Percentiles rank a stretch among this genome's conserved stretches.
Evolutionary conservation across 2,113 vertebrate genomes (phyloP).

Genomic region (Podarcis muralis): DNA sequence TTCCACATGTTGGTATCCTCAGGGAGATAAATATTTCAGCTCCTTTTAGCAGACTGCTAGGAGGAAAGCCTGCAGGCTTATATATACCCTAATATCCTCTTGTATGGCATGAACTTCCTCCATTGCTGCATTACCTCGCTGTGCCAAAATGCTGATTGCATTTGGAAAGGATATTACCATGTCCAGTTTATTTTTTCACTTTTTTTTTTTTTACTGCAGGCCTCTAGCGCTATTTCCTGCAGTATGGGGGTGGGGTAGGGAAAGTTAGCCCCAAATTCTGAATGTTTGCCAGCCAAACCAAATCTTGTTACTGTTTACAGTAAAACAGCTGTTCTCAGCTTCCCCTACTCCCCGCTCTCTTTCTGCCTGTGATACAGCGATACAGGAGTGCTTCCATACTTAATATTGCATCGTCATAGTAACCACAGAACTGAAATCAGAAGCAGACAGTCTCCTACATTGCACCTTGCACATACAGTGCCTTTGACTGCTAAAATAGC

Average conservation of each 20-base stretch:
- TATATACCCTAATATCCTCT: constrained; percentile 34
- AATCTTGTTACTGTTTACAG: constrained; percentile 68
- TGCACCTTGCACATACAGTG: constrained; percentile 62
- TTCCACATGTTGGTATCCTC: background rate
- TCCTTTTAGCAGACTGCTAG: constrained; percentile 32
- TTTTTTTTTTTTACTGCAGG: constrained; percentile 33
- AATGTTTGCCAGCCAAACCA: constrained; percentile 65
- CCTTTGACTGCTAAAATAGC: constrained; percentile 59
- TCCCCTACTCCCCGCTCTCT: constrained; percentile 45
- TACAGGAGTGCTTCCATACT: constrained; percentile 47
- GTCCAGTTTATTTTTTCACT: constrained; percentile 17
- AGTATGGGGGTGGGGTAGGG: background rate
- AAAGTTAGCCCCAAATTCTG: constrained; percentile 56
- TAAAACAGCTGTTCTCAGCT: constrained; percentile 70
- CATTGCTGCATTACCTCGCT: constrained; percentile 33
- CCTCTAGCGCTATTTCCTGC: constrained; percentile 48
- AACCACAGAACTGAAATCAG: constrained; percentile 60
- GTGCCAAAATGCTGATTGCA: background rate
- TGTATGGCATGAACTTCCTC: constrained; percentile 41
- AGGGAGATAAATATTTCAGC: constrained; percentile 44
- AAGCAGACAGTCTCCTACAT: constrained; percentile 56
- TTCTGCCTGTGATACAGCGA: constrained; percentile 2
- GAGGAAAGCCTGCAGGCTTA: constrained; percentile 55
- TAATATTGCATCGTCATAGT: constrained; percentile 59
- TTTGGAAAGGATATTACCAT: constrained; percentile 19